A percentile compares a stretch with the other conserved stretches of the same genome.
phyloP scores from a whole-genome alignment of 2,797 vertebrate genomes.

The Hypotaenidia okinawae region DNA sequence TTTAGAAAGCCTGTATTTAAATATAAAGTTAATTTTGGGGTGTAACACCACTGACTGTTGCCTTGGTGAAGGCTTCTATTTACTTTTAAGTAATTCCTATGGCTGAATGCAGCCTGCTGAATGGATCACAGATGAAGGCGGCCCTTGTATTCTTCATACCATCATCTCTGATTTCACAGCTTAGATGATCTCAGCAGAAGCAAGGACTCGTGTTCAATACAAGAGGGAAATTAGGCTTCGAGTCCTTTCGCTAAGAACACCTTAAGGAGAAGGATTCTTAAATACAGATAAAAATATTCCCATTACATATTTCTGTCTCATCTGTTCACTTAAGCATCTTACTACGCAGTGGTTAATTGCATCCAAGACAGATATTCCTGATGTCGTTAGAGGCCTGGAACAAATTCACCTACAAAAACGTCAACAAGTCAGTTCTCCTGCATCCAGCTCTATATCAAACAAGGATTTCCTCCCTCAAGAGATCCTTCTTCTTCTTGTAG shows the following conservation, averaged over 20 bases:
- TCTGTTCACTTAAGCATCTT: background rate
- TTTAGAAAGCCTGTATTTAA: rapidly evolving
- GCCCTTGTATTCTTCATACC: background rate
- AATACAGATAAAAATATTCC: background rate
- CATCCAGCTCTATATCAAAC: background rate
- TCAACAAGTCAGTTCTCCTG: background rate
- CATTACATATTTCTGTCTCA: background rate
- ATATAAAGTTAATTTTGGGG: background rate
- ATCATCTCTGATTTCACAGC: rapidly evolving
- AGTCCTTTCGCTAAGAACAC: background rate
- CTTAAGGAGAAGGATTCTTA: background rate
- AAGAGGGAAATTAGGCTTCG: background rate
- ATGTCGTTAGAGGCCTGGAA: background rate
- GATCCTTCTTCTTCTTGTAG: background rate
- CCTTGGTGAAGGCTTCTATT: background rate
- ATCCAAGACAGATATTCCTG: background rate
- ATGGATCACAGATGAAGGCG: rapidly evolving
- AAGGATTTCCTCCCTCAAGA: background rate
- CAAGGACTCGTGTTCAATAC: background rate
- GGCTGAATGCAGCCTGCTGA: background rate
- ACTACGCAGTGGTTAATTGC: background rate
- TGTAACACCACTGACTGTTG: background rate
- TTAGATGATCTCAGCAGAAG: rapidly evolving
- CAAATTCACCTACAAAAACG: background rate
- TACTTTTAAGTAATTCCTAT: background rate